Evolutionary conservation across 2,888 invertebrate genomes (phyloP).

Genomic region (Perdita meconis): DNA sequence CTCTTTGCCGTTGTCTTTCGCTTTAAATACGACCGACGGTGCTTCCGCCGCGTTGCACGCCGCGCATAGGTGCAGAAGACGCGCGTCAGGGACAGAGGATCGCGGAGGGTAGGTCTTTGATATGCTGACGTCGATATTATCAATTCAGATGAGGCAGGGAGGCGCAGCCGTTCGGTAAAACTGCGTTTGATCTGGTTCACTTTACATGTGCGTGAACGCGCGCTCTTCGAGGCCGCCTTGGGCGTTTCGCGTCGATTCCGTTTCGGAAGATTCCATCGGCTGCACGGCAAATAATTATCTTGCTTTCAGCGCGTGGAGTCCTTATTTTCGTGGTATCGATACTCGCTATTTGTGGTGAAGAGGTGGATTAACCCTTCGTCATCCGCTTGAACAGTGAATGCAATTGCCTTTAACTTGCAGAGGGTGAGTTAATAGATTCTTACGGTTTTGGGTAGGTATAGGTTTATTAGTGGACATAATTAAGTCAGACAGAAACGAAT

Average conservation of each 20-base stretch:
- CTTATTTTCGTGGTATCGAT: too few relatives aligned
- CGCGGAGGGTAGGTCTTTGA: constrained; percentile 79
- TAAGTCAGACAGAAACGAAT: too few relatives aligned
- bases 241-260: constrained; percentile 60
- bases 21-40: constrained; percentile 64
- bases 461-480: too few relatives aligned
- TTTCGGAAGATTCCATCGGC: constrained; percentile 20
- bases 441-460: too few relatives aligned
- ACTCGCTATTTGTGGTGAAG: too few relatives aligned
- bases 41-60: constrained; percentile 52
- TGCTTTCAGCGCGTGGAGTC: background rate
- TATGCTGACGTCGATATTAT: constrained; percentile 83
- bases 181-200: constrained; percentile 83
- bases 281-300: constrained; percentile 13
- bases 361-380: too few relatives aligned
- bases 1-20: constrained; percentile 56
- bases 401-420: too few relatives aligned
- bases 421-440: too few relatives aligned
- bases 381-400: too few relatives aligned
- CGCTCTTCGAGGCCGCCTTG: constrained; percentile 43
- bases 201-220: constrained; percentile 52
- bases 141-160: constrained; percentile 82
- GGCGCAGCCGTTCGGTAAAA: constrained; percentile 81
- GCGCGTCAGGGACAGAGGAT: constrained; percentile 49
- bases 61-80: constrained; percentile 49